Evolutionary conservation across 2,888 invertebrate species (phyloP), one percentile per base, ranked within the genome.

Genomic region (Tenthredo notha): DNA sequence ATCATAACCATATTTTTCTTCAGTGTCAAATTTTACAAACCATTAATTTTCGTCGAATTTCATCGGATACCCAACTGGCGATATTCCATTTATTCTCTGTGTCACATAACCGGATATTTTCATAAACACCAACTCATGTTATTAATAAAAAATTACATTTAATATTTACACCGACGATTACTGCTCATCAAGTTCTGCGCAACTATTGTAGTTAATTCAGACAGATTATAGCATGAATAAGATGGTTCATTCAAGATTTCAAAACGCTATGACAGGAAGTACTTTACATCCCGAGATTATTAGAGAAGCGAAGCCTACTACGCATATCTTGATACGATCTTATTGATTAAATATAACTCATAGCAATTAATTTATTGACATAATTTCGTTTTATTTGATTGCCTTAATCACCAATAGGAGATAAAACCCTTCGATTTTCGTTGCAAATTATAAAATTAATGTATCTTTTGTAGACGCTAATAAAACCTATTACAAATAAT

Each of bases 111-210:
- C 61, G 61, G 21, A 25, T 25, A 61, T 25, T 61, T 61, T 61
- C 61, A 25, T 25, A 18, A 15, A 67, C 5, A 12, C 2, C 15
- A 6, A 37, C 43, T 15, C n/a, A 43, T 21, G 10, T 43, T 25
- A 43, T 74, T 74, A 7, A 21, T 43, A n/a, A n/a, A 43, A n/a
- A 21, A 74, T 74, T 2, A 40, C 72, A n/a, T 29, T 37, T 74
- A 18, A 77, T 77, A 77, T 77, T 33, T 18, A 10, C 29, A 54
- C 25, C 77, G 54, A 9, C n/a, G 9, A n/a, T n/a, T 77, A 10
- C 33, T 50, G 77, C 50, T 29, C 77, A 54, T 54, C 77, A 54
- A 77, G 77, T 77, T 50, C 54, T 77, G 77, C 77, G 77, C 77
- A 77, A 18, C 25, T 54, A 40, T n/a, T 74, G 0, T 33, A 50